A percentile compares a stretch with the other conserved stretches of the same genome.
These are phyloP conservation scores for Lysandra coridon DNA, from an alignment of 2,888 invertebrate species.

Conservation along the genomic window DNA sequence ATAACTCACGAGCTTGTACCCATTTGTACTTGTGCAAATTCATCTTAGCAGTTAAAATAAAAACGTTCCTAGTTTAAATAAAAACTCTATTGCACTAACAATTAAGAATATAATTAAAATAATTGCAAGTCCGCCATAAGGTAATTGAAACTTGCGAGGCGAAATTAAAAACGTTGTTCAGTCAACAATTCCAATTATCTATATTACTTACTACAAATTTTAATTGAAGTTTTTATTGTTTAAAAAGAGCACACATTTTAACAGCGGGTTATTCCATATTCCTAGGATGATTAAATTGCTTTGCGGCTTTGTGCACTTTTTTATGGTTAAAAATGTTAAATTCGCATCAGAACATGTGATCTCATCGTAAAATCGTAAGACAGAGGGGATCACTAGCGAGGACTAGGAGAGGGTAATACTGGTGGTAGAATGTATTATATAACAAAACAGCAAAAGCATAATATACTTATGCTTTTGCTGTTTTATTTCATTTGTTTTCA, in stretches of 20 bases:
- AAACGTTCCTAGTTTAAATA: neutral
- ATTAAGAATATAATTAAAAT: neutral
- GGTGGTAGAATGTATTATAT: too few species aligned
- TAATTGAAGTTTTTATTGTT: conserved; percentile 11
- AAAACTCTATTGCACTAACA: neutral
- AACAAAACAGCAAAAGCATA: too few species aligned
- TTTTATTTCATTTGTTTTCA: too few species aligned
- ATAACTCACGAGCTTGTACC: neutral
- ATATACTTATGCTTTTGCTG: too few species aligned
- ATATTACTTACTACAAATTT: neutral
- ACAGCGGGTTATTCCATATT: neutral
- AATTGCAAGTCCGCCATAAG: neutral
- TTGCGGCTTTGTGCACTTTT: neutral
- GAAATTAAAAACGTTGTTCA: conserved; percentile 3
- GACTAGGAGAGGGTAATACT: too few species aligned
- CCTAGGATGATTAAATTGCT: neutral
- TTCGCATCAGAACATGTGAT: too few species aligned
- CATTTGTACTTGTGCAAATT: neutral
- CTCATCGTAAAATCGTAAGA: too few species aligned
- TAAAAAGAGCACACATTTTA: neutral
- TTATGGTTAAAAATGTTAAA: neutral
- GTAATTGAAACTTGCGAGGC: conserved; percentile 11
- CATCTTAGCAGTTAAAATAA: conserved; percentile 3
- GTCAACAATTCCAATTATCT: conserved; percentile 6
- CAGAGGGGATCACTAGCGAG: too few species aligned